Evolutionary conservation across 2,888 invertebrate species (phyloP), one percentile per base, ranked within the genome.

Genomic region (Cerceris rybyensis): DNA sequence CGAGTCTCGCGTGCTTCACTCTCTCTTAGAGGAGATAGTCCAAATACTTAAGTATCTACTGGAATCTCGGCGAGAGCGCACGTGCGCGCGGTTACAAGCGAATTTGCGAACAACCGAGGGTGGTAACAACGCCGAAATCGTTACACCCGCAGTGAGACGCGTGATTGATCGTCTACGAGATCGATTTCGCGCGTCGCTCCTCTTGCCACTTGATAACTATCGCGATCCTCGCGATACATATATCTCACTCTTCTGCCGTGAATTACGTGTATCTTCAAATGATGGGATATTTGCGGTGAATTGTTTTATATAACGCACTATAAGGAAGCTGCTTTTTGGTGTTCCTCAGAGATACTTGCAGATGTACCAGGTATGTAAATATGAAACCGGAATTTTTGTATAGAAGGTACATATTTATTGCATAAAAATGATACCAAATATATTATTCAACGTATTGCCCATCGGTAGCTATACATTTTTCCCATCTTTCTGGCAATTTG

Each of bases 31-130:
- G 28, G 4, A 64, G 70, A 70, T 73, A 66, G 54, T 9, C 61
- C 61, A 57, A 46, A 72, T 59, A 68, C 57, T 75, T 70, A 74
- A 77, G 75, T 65, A 80, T 74, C 68, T 67, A 70, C 73, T 75
- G 77, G 28, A 28, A 28, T 28, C 28, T 28, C 75, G 75, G 72
- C 71, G 70, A 78, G 77, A 65, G 65, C 77, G 70, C 75, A 58
- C 59, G 61, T 41, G 50, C 54, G 60, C 63, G 55, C 63, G 54
- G 8, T 46, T 11, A 46, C 28, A 46, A 46, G 9, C 9, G 46
- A 46, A 11, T 11, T n/a, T n/a, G 52, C 13, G 52, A 52, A 52
- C n/a, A 13, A 2, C 7, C 7, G 28, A 55, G 17, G 7, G 55
- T 7, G 17, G 16, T 55, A 17, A 55, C 28, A 17, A 8, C 7